Conservation (phyloP, 2,113 vertebrate species). For the Rhinolophus sinicus region DNA sequence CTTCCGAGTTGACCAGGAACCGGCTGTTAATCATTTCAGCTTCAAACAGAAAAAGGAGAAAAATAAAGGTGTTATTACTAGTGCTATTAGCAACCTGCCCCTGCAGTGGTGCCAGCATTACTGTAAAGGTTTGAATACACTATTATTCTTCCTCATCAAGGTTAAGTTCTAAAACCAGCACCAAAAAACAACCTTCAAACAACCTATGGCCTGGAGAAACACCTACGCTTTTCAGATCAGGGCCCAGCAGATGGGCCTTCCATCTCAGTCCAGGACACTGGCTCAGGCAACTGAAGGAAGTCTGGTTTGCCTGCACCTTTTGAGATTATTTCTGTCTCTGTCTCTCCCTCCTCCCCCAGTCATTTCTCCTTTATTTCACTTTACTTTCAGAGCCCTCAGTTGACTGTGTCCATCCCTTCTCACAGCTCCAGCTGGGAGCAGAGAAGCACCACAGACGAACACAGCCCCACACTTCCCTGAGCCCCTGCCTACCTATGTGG, state of each 20-base stretch:
- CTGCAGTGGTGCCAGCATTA: not conserved
- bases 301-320: not conserved
- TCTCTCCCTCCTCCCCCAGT: not conserved
- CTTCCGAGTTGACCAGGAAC: constrained; percentile 92
- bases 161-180: not conserved
- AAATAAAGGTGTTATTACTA: not conserved
- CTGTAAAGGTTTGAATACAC: not conserved
- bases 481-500: too few species aligned
- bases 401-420: constrained; percentile 85
- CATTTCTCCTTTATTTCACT: not conserved
- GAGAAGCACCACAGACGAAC: not conserved
- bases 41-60: not conserved
- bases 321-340: not conserved
- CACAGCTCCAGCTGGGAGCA: constrained; percentile 87
- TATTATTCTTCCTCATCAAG: not conserved
- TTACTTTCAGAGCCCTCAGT: constrained; percentile 77
- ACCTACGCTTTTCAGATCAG: not conserved
- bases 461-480: not conserved
- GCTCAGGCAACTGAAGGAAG: not conserved
- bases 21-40: constrained; percentile 69
- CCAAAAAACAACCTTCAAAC: not conserved
- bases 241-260: not conserved
- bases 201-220: not conserved
- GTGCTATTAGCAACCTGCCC: constrained; percentile 59
- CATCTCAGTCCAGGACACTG: not conserved